Conservation (phyloP, 2,797 vertebrate genomes). For the Otolemur crassicaudatus region DNA sequence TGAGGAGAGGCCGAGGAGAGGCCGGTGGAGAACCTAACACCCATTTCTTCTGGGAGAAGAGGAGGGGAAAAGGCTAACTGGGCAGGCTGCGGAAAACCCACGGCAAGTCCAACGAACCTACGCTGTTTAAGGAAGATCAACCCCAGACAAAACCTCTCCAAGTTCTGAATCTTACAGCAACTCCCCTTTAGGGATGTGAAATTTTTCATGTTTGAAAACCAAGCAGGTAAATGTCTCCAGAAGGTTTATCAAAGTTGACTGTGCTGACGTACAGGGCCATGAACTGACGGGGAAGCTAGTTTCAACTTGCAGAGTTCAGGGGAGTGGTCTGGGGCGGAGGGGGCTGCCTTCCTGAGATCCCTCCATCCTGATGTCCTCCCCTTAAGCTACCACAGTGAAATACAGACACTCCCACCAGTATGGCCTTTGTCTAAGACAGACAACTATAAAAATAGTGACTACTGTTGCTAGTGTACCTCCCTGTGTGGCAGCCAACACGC, state of each 20-base stretch:
- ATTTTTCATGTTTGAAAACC: conserved; percentile 18
- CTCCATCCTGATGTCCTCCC: not conserved
- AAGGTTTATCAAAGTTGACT: not conserved
- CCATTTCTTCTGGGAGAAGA: not conserved
- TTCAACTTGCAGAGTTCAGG: not conserved
- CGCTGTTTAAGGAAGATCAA: not conserved
- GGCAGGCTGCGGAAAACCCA: not conserved
- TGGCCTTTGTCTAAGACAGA: not conserved
- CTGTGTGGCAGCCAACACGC: not conserved
- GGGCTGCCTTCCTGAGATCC: not conserved
- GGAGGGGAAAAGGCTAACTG: not conserved
- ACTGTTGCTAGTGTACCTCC: not conserved
- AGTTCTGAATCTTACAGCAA: not conserved
- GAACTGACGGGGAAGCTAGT: not conserved
- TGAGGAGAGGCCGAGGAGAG: not conserved
- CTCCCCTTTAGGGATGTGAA: not conserved
- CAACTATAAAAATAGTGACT: not conserved
- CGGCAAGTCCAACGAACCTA: rapidly evolving
- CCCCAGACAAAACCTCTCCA: not conserved
- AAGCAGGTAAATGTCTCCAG: not conserved
- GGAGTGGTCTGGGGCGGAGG: no score
- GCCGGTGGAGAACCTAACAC: not conserved
- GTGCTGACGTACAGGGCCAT: not conserved
- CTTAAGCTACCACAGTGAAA: not conserved
- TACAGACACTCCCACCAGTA: not conserved